Base-by-base conservation (phyloP, 2,113 vertebrate genomes). In the Triplophysa dalaica region DNA sequence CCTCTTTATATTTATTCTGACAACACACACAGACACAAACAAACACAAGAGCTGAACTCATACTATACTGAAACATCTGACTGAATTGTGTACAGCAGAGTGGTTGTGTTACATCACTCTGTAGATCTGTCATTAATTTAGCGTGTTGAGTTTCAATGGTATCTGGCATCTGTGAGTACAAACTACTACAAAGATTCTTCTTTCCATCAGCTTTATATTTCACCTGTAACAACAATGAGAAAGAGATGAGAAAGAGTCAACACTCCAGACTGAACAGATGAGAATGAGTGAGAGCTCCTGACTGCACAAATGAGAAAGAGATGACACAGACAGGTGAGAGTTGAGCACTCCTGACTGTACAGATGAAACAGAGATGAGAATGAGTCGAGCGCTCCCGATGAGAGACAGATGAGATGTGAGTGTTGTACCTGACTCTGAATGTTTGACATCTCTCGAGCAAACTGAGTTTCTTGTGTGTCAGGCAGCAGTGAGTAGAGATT, bases 391-490 rank as follows among this genome's bases (percentile, higher is more conserved):
- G n/a, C n/a, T 19, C 19, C 3, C 6, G 4, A n/a, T 38, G 29
- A 29, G 29, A 29, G 29, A 29, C 29, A 29, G 29, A 29, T 58
- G 54, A 16, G 41, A 26, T 33, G 45, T 41, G 26, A 2, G 5
- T 52, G 45, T 56, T 21, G 26, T 69, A 98, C 97, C 95, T 97
- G 88, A 60, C 96, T 98, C 92, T 94, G 96, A 81, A 96, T 93
- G 61, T 94, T 88, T 0, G 90, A 92, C 2, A 95, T 88, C 85
- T 95, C 94, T 89, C 90, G 93, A 17, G 96, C 96, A 29, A 91
- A 95, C 5, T 93, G 94, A 0, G 91, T 98, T 84, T 95, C 94
- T 2, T 93, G 94, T 19, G 96, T 98, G 50, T 94, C 93, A 0
- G 96, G 95, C 90, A 98, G 94, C 88, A 91, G 84, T 77, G 94